phyloP scores from a whole-genome alignment of 2,113 vertebrate genomes.

The Vidua macroura region DNA sequence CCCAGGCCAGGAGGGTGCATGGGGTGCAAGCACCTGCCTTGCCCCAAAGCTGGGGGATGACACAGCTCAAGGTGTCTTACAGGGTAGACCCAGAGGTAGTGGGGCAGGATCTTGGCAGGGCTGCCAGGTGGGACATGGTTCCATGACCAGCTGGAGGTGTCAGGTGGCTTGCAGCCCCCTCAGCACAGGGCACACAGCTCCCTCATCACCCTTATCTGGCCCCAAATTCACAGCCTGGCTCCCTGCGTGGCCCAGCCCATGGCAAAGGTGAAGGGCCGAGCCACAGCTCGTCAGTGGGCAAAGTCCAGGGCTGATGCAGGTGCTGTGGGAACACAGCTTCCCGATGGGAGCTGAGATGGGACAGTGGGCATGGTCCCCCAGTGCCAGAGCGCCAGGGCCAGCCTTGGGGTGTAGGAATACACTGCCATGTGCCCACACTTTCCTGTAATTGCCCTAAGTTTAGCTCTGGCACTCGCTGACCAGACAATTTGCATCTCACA shows the following conservation, averaged over 20 bases:
- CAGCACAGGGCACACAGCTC: fast-evolving
- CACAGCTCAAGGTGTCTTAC: neutral
- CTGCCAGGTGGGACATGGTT: neutral
- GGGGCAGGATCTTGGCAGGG: neutral
- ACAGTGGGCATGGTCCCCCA: fast-evolving
- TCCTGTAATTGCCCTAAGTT: neutral
- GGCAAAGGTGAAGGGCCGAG: neutral
- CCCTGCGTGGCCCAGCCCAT: neutral
- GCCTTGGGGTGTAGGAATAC: neutral
- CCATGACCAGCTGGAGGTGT: neutral
- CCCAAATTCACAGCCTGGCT: neutral
- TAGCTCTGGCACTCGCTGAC: neutral
- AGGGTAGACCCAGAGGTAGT: neutral
- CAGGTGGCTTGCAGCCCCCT: neutral
- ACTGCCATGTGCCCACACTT: neutral
- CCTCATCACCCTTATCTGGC: neutral
- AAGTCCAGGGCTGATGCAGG: slow-evolving; percentile 2
- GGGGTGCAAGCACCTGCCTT: neutral
- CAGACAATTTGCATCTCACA: slow-evolving; percentile 44
- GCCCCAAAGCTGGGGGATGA: neutral
- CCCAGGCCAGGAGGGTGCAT: neutral
- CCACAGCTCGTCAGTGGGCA: neutral
- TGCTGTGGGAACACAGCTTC: neutral
- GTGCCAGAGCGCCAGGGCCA: neutral
- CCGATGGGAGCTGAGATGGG: fast-evolving